Conservation (phyloP, 2,888 invertebrate genomes). For the Biston betularia region DNA sequence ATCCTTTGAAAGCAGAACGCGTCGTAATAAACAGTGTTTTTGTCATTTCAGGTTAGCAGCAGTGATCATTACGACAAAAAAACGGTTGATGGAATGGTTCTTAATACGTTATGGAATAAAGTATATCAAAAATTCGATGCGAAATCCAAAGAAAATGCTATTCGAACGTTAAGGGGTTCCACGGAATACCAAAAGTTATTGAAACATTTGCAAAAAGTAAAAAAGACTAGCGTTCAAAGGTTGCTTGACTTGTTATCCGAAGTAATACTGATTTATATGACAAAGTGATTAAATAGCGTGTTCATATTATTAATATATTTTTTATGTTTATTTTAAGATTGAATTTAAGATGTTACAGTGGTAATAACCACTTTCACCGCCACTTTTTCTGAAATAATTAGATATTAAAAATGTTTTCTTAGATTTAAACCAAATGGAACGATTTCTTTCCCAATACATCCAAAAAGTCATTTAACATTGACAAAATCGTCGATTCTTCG, state of each 20-base stretch:
- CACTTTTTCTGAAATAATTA: neutral
- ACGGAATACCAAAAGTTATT: slow-evolving; percentile 70
- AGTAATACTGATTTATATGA: slow-evolving; percentile 66
- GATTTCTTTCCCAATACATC: too few species aligned
- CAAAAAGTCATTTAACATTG: too few species aligned
- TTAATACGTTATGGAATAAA: slow-evolving; percentile 75
- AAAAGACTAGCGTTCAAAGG: slow-evolving; percentile 65
- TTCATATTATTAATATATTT: neutral
- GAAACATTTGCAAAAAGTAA: slow-evolving; percentile 60
- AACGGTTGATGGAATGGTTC: slow-evolving; percentile 71
- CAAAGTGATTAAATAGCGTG: slow-evolving; percentile 27
- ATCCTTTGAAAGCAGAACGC: neutral
- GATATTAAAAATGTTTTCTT: neutral
- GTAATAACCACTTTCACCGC: too few species aligned
- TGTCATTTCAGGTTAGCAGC: slow-evolving; percentile 56
- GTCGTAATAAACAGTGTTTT: neutral
- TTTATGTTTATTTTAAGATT: neutral
- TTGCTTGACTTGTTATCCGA: slow-evolving; percentile 66
- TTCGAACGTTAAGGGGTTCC: slow-evolving; percentile 60
- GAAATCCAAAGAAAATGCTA: slow-evolving; percentile 66
- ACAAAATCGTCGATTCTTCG: too few species aligned
- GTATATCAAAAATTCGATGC: slow-evolving; percentile 65
- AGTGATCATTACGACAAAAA: slow-evolving; percentile 58
- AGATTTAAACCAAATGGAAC: too few species aligned
- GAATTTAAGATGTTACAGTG: neutral